Conservation (phyloP, 2,113 vertebrate genomes). For the Elachura formosa region DNA sequence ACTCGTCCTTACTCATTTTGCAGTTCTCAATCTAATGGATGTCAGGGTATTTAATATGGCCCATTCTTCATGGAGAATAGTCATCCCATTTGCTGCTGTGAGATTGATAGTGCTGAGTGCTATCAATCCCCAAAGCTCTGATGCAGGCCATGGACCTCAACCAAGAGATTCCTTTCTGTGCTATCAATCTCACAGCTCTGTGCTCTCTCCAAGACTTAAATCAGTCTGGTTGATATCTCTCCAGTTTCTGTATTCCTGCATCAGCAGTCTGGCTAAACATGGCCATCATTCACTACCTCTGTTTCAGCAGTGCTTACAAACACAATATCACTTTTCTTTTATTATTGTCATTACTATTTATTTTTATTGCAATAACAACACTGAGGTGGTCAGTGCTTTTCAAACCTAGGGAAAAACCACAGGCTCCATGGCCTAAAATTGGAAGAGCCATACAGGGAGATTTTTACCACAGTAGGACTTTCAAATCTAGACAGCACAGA, state of each 20-base stretch:
- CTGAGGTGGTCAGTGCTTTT: background rate
- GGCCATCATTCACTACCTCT: constrained; percentile 68
- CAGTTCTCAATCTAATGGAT: constrained; percentile 78
- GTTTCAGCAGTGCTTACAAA: constrained; percentile 61
- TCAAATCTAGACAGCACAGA: background rate
- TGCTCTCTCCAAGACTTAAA: constrained; percentile 70
- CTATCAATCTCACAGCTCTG: constrained; percentile 75
- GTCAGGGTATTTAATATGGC: constrained; percentile 78
- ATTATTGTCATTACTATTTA: constrained; percentile 30
- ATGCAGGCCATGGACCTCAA: constrained; percentile 73
- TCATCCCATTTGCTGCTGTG: constrained; percentile 73
- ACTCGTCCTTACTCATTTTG: constrained; percentile 70
- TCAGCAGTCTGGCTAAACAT: constrained; percentile 75
- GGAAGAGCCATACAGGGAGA: background rate
- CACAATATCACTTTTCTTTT: constrained; percentile 21
- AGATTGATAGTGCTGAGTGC: constrained; percentile 71
- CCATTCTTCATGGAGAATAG: constrained; percentile 76
- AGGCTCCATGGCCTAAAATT: background rate
- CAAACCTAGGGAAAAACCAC: background rate
- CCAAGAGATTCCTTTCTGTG: constrained; percentile 74
- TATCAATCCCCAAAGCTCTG: constrained; percentile 79
- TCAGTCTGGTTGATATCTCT: constrained; percentile 73
- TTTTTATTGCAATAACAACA: background rate
- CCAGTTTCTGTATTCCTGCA: constrained; percentile 73
- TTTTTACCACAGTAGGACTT: background rate